phyloP scores from a whole-genome alignment of 2,888 invertebrate species.

The Drosophila eohydei region DNA sequence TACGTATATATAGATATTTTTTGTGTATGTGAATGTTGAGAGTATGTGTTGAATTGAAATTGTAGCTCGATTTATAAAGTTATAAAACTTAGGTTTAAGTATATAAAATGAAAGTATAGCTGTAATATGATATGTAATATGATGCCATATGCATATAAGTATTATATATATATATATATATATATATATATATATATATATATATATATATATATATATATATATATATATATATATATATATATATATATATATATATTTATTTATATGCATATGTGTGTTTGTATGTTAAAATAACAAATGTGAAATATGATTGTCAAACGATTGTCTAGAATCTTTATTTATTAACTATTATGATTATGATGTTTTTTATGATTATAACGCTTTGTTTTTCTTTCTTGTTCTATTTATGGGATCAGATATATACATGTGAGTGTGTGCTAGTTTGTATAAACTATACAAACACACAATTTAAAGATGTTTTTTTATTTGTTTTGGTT shows the following conservation, averaged over 20 bases:
- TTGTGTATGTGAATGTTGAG: constrained; percentile 27
- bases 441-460: not conserved
- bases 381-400: constrained; percentile 2
- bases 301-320: constrained; percentile 61
- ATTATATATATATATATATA: constrained; percentile 26
- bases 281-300: constrained; percentile 52
- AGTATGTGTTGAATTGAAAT: constrained; percentile 27
- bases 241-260: not conserved
- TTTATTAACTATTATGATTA: constrained; percentile 48
- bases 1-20: constrained; percentile 5
- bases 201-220: constrained; percentile 26
- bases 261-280: not conserved
- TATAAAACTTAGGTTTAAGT: constrained; percentile 9
- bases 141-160: constrained; percentile 17
- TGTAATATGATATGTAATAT: constrained; percentile 52
- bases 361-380: constrained; percentile 21
- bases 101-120: constrained; percentile 20
- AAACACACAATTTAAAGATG: constrained; percentile 8
- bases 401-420: not conserved
- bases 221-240: constrained; percentile 26
- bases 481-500: constrained; percentile 21
- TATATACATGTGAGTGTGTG: not conserved
- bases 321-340: constrained; percentile 56
- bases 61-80: constrained; percentile 40
- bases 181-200: constrained; percentile 19